A percentile compares a stretch with the other conserved stretches of the same genome.
These are phyloP conservation scores for Allophyes oxyacanthae DNA, from an alignment of 2,888 invertebrate genomes.

Conservation along the genomic window DNA sequence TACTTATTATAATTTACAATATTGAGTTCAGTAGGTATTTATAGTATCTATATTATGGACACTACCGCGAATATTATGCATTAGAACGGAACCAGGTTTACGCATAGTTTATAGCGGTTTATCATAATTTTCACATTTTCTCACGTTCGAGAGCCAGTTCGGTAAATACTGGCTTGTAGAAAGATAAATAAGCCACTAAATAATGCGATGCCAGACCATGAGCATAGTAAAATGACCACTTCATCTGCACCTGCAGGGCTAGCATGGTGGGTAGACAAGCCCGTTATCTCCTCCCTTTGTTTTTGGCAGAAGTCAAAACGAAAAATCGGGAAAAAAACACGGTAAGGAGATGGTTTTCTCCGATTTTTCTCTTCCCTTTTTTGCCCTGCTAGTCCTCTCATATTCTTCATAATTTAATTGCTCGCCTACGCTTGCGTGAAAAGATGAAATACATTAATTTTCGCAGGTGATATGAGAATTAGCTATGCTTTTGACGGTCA, in stretches of 20 bases:
- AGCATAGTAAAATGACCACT: too few species aligned
- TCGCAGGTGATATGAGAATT: background rate
- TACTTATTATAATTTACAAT: too few species aligned
- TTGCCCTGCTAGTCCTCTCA: too few species aligned
- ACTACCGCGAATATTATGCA: conserved; percentile 16
- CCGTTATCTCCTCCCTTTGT: too few species aligned
- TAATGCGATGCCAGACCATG: too few species aligned
- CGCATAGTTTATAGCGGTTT: conserved; percentile 11
- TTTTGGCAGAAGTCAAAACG: too few species aligned
- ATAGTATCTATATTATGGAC: conserved; percentile 1
- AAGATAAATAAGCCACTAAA: too few species aligned
- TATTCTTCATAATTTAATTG: conserved; percentile 9
- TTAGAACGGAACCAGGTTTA: conserved; percentile 8
- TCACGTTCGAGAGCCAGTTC: conserved; percentile 8
- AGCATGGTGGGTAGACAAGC: background rate
- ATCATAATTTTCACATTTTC: conserved; percentile 30
- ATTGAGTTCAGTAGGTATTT: background rate
- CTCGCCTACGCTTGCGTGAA: conserved; percentile 21
- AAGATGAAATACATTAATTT: conserved; percentile 10
- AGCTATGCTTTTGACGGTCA: conserved; percentile 4
- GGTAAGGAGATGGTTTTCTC: too few species aligned
- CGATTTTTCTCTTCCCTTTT: too few species aligned
- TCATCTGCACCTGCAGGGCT: too few species aligned
- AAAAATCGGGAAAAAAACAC: too few species aligned
- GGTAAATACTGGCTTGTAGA: too few species aligned